Evolutionary conservation across 2,797 vertebrate genomes (phyloP).

Genomic region (Argentina silus): DNA sequence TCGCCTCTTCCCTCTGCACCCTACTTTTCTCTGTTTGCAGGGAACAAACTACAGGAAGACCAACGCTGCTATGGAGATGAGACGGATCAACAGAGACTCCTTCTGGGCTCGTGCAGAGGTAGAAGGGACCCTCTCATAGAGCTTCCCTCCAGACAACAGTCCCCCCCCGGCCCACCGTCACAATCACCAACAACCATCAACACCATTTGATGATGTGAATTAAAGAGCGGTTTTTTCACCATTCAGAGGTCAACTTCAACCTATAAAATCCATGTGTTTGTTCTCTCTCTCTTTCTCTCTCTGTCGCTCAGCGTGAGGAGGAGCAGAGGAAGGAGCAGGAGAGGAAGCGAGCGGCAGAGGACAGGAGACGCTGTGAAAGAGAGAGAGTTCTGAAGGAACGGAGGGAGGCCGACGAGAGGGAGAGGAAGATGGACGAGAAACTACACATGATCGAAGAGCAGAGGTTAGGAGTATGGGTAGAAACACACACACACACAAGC

Average conservation of each 20-base stretch:
- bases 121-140: constrained; percentile 17
- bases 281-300: constrained; percentile 6
- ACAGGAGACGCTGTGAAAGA: constrained; percentile 75
- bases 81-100: constrained; percentile 83
- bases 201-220: no score
- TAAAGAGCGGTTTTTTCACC: no score
- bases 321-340: constrained; percentile 81
- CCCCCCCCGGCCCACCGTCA: background rate
- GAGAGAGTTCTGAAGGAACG: constrained; percentile 76
- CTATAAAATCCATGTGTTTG: no score
- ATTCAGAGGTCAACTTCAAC: no score
- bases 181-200: background rate
- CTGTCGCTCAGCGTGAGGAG: constrained; percentile 75
- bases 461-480: constrained; percentile 57
- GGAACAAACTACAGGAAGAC: constrained; percentile 91
- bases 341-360: constrained; percentile 69
- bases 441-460: constrained; percentile 80
- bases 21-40: constrained; percentile 53
- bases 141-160: background rate
- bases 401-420: constrained; percentile 79
- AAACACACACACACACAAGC: background rate
- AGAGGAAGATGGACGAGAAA: constrained; percentile 82
- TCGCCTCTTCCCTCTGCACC: no score
- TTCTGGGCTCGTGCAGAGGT: constrained; percentile 92
- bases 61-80: constrained; percentile 88